Conservation (phyloP, 1,140 invertebrate species). For the Scaptomyza montana region DNA sequence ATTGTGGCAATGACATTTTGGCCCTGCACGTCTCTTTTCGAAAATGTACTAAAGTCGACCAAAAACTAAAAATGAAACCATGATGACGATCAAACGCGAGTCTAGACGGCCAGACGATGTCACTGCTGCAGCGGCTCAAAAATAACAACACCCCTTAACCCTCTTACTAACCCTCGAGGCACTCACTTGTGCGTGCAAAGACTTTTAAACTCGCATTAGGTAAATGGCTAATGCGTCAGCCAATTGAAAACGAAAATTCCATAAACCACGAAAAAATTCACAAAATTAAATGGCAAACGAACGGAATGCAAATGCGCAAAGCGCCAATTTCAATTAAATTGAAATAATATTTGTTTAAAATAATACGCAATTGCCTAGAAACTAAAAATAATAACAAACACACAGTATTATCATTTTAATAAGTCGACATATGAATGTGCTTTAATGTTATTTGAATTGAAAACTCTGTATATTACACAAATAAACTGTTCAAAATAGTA, state of each 20-base stretch:
- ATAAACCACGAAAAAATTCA: not conserved
- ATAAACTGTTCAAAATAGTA: too few relatives aligned
- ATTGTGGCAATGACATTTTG: conserved; percentile 21
- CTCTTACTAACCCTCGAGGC: not conserved
- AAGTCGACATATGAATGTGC: not conserved
- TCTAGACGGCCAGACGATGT: conserved; percentile 67
- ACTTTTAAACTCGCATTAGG: conserved; percentile 27
- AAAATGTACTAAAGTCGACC: conserved; percentile 60
- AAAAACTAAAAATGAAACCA: conserved; percentile 47
- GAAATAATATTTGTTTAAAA: conserved; percentile 35
- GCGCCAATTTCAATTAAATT: conserved; percentile 29
- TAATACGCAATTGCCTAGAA: not conserved
- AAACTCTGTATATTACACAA: not conserved
- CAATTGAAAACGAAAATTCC: not conserved
- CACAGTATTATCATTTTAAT: not conserved
- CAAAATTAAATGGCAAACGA: not conserved
- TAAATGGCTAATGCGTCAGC: conserved; percentile 13
- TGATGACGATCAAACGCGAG: conserved; percentile 23
- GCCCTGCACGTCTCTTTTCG: conserved; percentile 31
- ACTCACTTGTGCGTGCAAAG: not conserved
- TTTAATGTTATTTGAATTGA: not conserved
- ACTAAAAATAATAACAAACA: conserved; percentile 7
- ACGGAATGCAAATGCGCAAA: not conserved
- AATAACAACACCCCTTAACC: not conserved
- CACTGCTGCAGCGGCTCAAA: conserved; percentile 53